Evolutionary conservation across 1,140 invertebrate species (phyloP).

Genomic region (Bacillus rossius): DNA sequence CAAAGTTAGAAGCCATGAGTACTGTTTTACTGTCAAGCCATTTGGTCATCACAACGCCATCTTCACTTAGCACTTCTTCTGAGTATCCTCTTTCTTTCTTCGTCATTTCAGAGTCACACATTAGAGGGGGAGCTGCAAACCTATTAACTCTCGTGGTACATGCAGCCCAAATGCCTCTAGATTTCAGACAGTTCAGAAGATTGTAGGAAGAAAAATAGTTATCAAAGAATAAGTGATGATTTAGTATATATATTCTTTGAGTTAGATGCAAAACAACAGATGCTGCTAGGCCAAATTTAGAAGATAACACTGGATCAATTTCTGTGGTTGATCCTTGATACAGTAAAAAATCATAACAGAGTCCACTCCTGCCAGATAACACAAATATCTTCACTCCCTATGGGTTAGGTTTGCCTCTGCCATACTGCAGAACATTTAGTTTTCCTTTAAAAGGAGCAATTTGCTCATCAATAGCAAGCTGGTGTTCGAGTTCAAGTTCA

Average conservation of each 20-base stretch:
- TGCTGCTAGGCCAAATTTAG: background rate
- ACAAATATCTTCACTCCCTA: constrained; percentile 27
- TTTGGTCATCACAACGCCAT: background rate
- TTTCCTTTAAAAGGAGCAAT: constrained; percentile 30
- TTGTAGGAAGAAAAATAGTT: constrained; percentile 20
- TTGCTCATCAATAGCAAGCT: constrained; percentile 29
- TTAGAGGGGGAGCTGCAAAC: constrained; percentile 13
- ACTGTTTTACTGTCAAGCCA: background rate
- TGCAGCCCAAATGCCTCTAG: constrained; percentile 10
- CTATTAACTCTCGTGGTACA: constrained; percentile 14
- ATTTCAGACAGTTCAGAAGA: constrained; percentile 8
- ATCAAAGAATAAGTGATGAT: constrained; percentile 19
- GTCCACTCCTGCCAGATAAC: constrained; percentile 24
- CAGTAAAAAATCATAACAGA: constrained; percentile 26
- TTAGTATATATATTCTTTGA: background rate
- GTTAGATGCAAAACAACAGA: constrained; percentile 5
- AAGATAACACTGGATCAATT: constrained; percentile 4
- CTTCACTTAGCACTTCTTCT: background rate
- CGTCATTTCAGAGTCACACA: constrained; percentile 14
- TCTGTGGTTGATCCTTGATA: constrained; percentile 25
- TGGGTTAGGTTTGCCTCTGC: background rate
- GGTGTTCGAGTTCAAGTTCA: constrained; percentile 14
- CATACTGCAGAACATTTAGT: constrained; percentile 19
- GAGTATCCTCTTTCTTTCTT: constrained; percentile 18
- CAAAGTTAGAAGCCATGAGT: background rate